Evolutionary conservation across 1,140 invertebrate species (phyloP), one percentile per base, ranked within the genome.

Genomic region (Heliconius hewitsoni): DNA sequence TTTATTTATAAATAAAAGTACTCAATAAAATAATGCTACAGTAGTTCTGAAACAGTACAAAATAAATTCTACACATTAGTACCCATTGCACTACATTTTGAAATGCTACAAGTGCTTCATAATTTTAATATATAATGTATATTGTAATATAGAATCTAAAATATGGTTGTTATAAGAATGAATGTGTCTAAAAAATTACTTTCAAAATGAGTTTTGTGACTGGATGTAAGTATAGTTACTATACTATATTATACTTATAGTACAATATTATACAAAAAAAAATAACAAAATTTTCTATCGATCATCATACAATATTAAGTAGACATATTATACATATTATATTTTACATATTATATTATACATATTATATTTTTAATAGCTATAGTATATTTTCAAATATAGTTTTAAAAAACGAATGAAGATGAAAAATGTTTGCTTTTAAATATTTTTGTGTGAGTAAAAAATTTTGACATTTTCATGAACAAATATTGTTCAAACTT

Each of bases 1-100:
- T 81, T 83, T 81, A 81, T 80, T 83, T 75, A 82, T 76, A 71
- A 73, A 77, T 81, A 77, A 80, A 83, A 77, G 76, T 79, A 76
- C 66, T 79, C 60, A 50, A 71, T 80, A 72, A 81, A 83, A 73
- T 76, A 71, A 81, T 81, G 72, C 50, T 75, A 76, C 46, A 76
- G 73, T 37, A 75, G 34, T 78, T 83, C 60, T 77, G 80, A 83
- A 75, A 81, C n/a, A 79, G 71, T 78, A 74, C 39, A 77, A 82
- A 81, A 77, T 78, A 83, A 76, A 70, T 70, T 73, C 77, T 82
- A 82, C 72, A 71, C 27, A 60, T 46, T 34, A 70, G 73, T 74
- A 60, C 60, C 60, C 37, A 66, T 78, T 78, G 55, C 73, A 75
- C 60, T 79, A 79, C 78, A 78, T 19, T 39, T 39, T 55, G 19